Base-by-base conservation (phyloP, 2,888 invertebrate genomes). In the Cecidostiba fungosa region DNA sequence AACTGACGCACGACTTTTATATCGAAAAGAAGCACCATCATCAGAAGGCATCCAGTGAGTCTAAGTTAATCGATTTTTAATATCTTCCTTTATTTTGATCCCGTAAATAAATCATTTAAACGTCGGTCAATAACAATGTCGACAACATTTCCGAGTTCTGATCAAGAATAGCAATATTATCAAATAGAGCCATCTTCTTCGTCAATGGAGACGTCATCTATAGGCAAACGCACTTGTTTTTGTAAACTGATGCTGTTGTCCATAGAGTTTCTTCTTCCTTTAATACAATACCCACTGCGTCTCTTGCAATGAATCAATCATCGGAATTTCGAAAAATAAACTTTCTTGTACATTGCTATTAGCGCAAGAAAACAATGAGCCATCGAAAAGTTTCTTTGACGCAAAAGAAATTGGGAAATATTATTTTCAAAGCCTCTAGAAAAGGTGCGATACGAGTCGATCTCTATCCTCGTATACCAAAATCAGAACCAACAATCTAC, bases 1-100 rank as follows among this genome's bases (percentile, higher is more conserved):
- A 74, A 79, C 14, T 80, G 84, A 84, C 84, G 84, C 84, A 79
- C 74, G 62, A 43, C 43, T 77, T 70, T 82, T 59, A 26, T 77
- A 70, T 36, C 54, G 5, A 50, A 70, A 39, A 23, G n/a, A 16
- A 29, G 5, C 50, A 3, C 3, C 39, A 10, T 0, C 12, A 43
- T 12, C 39, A 43, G 39, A 43, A 43, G 39, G 3, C 50, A 50
- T n/a, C 3, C 29, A 19, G 3, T 29, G 50, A 72, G 5, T n/a
- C 26, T 69, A 59, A 77, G 77, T 77, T 72, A 77, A 83, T 73
- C n/a, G 74, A n/a, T 79, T 83, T 77, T 83, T 78, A 69, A 79
- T 50, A 79, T 50, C 54, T 26, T 54, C n/a, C 59, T 70, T 59
- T n/a, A 43, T 14, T 14, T 32, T 23, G 54, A 29, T 66, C 43